These are phyloP conservation scores for Brachyalestes nurse DNA, from an alignment of 2,797 vertebrate species.

Conservation along the genomic window DNA sequence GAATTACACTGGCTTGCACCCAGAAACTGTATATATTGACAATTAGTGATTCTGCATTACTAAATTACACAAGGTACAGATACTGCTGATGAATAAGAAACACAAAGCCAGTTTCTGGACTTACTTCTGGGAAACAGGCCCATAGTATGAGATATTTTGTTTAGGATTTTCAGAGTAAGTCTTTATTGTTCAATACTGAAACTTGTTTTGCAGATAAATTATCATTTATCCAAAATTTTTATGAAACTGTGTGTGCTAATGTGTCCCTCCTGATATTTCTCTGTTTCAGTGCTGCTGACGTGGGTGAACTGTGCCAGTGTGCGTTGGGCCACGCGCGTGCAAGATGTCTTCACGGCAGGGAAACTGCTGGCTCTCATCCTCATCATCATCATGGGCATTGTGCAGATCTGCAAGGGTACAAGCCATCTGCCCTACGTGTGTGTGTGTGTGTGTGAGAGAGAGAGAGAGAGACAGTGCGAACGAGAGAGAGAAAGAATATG, in stretches of 20 bases:
- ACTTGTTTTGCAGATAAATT: neutral
- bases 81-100: neutral
- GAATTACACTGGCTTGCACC: neutral
- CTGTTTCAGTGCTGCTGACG: conserved; percentile 82
- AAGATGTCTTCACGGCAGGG: conserved; percentile 92
- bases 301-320: conserved; percentile 95
- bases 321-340: conserved; percentile 91
- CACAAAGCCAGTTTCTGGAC: neutral
- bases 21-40: neutral
- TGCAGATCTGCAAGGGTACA: conserved; percentile 93
- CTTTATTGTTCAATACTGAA: neutral
- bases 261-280: neutral
- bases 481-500: neutral
- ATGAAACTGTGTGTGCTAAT: conserved; percentile 11
- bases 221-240: neutral
- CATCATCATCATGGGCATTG: conserved; percentile 92
- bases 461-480: neutral
- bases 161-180: neutral
- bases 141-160: neutral
- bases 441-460: conserved; percentile 1
- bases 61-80: neutral
- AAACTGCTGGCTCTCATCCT: conserved; percentile 90
- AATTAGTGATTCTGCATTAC: neutral
- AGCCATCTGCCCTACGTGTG: neutral
- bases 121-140: neutral